Conservation (phyloP, 2,113 vertebrate species). For the Siniperca knerii region DNA sequence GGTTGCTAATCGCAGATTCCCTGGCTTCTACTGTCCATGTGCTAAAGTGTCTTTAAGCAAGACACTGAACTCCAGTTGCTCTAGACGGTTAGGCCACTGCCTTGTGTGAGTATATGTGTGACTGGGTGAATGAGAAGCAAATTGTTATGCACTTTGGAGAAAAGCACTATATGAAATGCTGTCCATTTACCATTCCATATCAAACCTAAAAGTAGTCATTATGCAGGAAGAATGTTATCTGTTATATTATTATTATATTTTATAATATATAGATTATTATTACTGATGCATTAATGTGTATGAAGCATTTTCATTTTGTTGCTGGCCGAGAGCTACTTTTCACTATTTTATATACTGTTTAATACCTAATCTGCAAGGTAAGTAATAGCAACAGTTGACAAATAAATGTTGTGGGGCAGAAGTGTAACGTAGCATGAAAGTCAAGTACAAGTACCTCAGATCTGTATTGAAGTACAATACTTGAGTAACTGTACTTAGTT, state of each 20-base stretch:
- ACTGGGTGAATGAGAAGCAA: background rate
- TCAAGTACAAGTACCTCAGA: background rate
- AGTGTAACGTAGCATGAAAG: background rate
- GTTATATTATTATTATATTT: background rate
- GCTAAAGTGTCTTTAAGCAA: too few species aligned
- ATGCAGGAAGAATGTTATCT: background rate
- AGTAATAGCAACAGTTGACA: background rate
- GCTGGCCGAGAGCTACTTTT: background rate
- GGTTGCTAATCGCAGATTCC: background rate
- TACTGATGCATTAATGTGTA: background rate
- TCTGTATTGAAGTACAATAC: background rate
- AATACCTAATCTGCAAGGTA: background rate
- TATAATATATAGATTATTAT: background rate
- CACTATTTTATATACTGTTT: too few species aligned
- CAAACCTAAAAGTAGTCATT: background rate
- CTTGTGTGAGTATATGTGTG: background rate
- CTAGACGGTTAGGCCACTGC: background rate
- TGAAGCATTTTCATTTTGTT: background rate
- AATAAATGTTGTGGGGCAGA: background rate
- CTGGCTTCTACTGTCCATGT: too few species aligned
- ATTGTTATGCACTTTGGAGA: background rate
- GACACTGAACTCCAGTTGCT: too few species aligned
- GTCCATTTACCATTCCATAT: slow-evolving; percentile 14
- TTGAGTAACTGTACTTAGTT: too few species aligned
- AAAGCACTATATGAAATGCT: background rate